Base-by-base conservation (phyloP, 2,113 vertebrate species). In the Oncorhynchus mykiss region DNA sequence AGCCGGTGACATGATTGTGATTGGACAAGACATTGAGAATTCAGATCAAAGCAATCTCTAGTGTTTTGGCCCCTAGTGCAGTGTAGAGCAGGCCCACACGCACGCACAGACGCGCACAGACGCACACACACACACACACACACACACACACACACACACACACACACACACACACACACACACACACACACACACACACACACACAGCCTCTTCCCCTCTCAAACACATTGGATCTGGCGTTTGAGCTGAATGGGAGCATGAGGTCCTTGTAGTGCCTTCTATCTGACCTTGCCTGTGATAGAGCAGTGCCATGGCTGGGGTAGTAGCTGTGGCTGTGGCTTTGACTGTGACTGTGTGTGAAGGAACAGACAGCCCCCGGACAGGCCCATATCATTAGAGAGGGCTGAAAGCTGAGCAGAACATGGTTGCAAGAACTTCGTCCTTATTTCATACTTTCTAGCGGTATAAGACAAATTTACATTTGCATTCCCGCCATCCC, bases 1-100 rank as follows among this genome's bases (percentile, higher is more conserved):
- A 92, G 88, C 85, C 84, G 78, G 88, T 92, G 93, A 93, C 91
- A 92, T 92, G 91, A 93, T 88, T 92, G 91, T 93, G 93, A 94
- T 94, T 94, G 93, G 92, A 93, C 90, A 87, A 93, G 93, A 93
- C 92, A 92, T 87, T 80, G 86, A 91, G 90, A 92, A 93, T 91
- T 90, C 92, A 93, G 91, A 94, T 94, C 93, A 94, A 94, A 94
- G 93, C 90, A 91, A 94, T 93, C 92, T 93, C 91, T 90, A 91
- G 91, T 93, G 93, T 93, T 93, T 94, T 93, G 92, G 92, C 92
- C 92, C 92, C 91, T 88, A 91, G 93, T 91, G 69, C 85, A 91
- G 91, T 88, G 86, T 85, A 83, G 88, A 86, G 87, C 79, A 59
- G 91, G 89, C 89, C 92, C 92, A 87, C 92, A 89, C 57, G 24